Conservation (phyloP, 2,888 invertebrate genomes). For the Cephus spinipes region DNA sequence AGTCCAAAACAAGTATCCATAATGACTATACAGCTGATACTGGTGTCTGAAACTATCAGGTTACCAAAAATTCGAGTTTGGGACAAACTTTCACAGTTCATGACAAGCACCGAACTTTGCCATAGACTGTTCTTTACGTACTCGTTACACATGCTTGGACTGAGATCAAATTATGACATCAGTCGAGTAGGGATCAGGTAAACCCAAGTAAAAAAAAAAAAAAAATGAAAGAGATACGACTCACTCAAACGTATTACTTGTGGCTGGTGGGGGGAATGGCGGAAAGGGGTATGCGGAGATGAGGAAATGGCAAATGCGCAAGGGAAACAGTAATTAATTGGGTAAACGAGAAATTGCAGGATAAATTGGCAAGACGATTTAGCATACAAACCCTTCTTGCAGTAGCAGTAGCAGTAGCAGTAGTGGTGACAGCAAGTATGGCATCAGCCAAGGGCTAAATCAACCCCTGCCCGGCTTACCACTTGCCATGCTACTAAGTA, state of each 20-base stretch:
- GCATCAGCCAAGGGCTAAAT: neutral
- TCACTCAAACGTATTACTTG: neutral
- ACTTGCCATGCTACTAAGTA: neutral
- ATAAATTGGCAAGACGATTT: conserved; percentile 19
- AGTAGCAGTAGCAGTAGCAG: neutral
- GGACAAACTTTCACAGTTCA: neutral
- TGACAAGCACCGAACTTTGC: neutral
- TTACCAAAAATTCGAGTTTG: neutral
- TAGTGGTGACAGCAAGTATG: neutral
- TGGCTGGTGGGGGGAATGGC: too few relatives aligned
- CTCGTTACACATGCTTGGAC: neutral
- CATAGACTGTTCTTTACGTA: neutral
- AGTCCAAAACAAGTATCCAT: neutral
- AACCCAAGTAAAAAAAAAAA: neutral
- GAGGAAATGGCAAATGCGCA: neutral
- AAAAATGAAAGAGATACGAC: neutral
- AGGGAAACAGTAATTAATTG: conserved; percentile 12
- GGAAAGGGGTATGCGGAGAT: neutral
- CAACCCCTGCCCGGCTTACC: neutral
- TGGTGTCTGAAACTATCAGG: neutral
- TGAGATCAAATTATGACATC: neutral
- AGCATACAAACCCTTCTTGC: conserved; percentile 15
- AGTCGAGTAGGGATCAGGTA: neutral
- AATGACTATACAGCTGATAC: neutral
- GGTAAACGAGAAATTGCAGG: conserved; percentile 22